These are phyloP conservation scores for Tiliacea citrago DNA, from an alignment of 2,888 invertebrate genomes.

Conservation along the genomic window DNA sequence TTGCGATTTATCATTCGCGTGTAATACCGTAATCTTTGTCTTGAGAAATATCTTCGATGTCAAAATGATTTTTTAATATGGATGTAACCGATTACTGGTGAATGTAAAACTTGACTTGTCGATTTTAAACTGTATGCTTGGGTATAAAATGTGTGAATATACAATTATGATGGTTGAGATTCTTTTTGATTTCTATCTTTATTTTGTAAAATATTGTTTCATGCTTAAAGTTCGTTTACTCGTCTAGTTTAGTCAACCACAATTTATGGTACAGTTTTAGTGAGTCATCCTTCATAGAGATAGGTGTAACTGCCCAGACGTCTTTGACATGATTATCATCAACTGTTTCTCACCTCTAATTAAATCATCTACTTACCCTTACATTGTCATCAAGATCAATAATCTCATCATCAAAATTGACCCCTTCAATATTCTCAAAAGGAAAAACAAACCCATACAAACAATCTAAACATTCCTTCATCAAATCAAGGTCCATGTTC, in stretches of 20 bases:
- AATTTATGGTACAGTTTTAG: neutral
- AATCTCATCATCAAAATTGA: neutral
- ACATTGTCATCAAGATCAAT: neutral
- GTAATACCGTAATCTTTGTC: slow-evolving; percentile 75
- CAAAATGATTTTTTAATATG: slow-evolving; percentile 61
- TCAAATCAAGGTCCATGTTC: slow-evolving; percentile 53
- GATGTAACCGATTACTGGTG: slow-evolving; percentile 53
- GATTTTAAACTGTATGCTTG: slow-evolving; percentile 49
- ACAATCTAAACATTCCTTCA: slow-evolving; percentile 28
- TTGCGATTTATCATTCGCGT: slow-evolving; percentile 71
- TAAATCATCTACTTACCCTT: too few relatives aligned
- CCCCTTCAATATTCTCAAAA: neutral
- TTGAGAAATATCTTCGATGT: slow-evolving; percentile 59
- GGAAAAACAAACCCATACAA: neutral
- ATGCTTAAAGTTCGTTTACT: neutral
- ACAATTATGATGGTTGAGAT: slow-evolving; percentile 44
- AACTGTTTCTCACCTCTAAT: neutral
- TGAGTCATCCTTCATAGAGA: neutral
- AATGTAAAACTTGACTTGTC: slow-evolving; percentile 46
- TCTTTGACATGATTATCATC: neutral
- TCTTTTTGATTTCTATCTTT: slow-evolving; percentile 15
- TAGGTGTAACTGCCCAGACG: too few relatives aligned
- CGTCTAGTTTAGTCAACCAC: neutral
- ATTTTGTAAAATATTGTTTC: slow-evolving; percentile 9
- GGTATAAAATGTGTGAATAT: slow-evolving; percentile 50